Percentiles rank a stretch among this genome's conserved stretches.
phyloP scores from a whole-genome alignment of 2,797 vertebrate species.

The Sandelia bainsii region DNA sequence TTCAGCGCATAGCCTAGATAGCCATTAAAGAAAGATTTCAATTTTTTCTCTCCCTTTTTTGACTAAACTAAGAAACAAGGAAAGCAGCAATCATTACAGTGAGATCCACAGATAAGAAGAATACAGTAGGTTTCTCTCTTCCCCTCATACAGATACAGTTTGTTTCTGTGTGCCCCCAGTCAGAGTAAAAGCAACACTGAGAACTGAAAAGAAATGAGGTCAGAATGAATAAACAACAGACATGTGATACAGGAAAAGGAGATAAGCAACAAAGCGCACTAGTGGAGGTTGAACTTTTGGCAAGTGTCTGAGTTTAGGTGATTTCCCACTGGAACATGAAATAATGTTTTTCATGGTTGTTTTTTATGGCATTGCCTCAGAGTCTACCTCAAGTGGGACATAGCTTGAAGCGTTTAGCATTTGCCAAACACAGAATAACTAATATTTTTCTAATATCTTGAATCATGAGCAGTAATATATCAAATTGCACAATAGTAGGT shows the following conservation, averaged over 20 bases:
- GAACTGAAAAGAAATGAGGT: conserved; percentile 27
- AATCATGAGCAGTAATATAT: conserved; percentile 7
- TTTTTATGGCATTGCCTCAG: conserved; percentile 33
- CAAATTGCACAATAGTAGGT: not conserved
- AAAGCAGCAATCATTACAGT: no score
- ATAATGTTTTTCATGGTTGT: conserved; percentile 36
- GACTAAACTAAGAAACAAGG: not conserved
- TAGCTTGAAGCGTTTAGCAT: conserved; percentile 4
- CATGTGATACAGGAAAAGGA: not conserved
- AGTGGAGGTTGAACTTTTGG: conserved; percentile 37
- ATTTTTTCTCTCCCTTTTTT: conserved; percentile 20
- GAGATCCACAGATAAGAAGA: conserved; percentile 1
- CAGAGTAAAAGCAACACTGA: conserved; percentile 59
- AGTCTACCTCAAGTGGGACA: conserved; percentile 27
- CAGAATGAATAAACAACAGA: conserved; percentile 19
- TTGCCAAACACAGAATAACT: conserved; percentile 12
- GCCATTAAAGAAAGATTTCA: conserved; percentile 47
- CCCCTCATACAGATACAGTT: conserved; percentile 27
- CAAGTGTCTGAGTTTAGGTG: conserved; percentile 34
- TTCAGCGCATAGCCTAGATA: conserved; percentile 48
- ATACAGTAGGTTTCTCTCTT: conserved; percentile 28
- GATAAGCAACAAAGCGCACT: conserved; percentile 11
- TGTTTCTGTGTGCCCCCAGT: conserved; percentile 46
- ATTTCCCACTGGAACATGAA: conserved; percentile 12
- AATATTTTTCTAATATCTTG: not conserved